Base-by-base conservation (phyloP, 2,888 invertebrate genomes). In the Cerceris ruficornis region DNA sequence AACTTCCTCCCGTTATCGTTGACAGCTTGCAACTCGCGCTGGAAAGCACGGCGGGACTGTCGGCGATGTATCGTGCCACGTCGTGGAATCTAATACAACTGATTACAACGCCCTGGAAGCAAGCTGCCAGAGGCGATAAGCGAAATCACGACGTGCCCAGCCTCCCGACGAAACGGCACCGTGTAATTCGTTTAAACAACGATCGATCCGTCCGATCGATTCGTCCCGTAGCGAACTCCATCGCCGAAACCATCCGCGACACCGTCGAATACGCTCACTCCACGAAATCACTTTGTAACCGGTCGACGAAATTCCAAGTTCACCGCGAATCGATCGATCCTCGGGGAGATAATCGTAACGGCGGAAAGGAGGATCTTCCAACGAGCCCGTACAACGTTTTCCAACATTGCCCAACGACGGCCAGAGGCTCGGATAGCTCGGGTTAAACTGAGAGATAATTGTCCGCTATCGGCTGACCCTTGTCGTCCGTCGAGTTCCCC, bases 391-490 rank as follows among this genome's bases (percentile, higher is more conserved):
- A 55, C 76, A 79, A 69, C 71, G 79, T 84, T 84, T 83, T 79
- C 79, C 81, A 79, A 81, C 72, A 85, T 83, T 77, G 81, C 52
- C 28, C 28, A 28, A 28, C 28, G 28, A 64, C 58, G 80, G 66
- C 71, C 67, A 71, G 64, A 77, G 67, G 62, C 73, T 60, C 75
- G 83, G 81, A 81, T 84, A 75, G 85, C 71, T 78, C 82, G 79
- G 74, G 69, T 83, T 86, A 80, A 77, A 87, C 86, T 86, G 86
- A 77, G 82, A 86, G 86, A 87, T 87, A 86, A 86, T 85, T 86
- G 85, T 80, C 75, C 76, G 84, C 80, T 87, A 87, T 87, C 87
- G 85, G 86, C 85, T 87, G 87, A 86, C 86, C 87, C 87, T 84
- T 85, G 81, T 82, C 83, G 85, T 82, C 65, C 74, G 59, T 79